Evolutionary conservation across 2,113 vertebrate genomes (phyloP).

Genomic region (Pangasianodon hypophthalmus): DNA sequence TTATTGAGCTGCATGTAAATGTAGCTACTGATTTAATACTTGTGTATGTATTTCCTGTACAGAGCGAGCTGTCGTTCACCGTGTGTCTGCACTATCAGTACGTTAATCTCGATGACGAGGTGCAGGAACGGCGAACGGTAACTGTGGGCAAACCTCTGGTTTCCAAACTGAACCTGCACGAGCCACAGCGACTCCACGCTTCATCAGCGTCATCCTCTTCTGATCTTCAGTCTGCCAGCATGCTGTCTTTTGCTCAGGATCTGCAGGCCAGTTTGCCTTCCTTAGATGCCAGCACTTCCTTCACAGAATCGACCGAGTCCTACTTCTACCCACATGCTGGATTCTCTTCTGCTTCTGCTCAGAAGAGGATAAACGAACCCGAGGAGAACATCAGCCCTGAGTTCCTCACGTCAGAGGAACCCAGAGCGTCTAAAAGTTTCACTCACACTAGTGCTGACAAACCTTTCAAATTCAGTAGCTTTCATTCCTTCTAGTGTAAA

Average conservation of each 20-base stretch:
- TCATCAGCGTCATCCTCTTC: conserved; percentile 51
- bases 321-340: conserved; percentile 7
- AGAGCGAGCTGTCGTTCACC: conserved; percentile 80
- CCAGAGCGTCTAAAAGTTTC: conserved; percentile 63
- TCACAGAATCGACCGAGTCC: conserved; percentile 40
- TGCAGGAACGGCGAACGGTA: conserved; percentile 73
- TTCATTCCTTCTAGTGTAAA: conserved; percentile 61
- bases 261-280: conserved; percentile 21
- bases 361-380: conserved; percentile 67
- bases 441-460: conserved; percentile 56
- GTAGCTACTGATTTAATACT: not conserved
- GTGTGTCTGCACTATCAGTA: conserved; percentile 81
- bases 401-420: conserved; percentile 46
- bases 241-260: conserved; percentile 55
- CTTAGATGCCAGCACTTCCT: not conserved
- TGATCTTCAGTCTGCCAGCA: conserved; percentile 55
- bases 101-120: conserved; percentile 76
- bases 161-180: conserved; percentile 82
- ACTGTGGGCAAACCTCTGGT: conserved; percentile 83
- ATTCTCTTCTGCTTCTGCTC: not conserved
- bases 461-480: conserved; percentile 63
- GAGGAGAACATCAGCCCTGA: conserved; percentile 74
- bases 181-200: conserved; percentile 44
- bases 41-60: conserved; percentile 31
- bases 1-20: not conserved